Evolutionary conservation across 2,113 vertebrate genomes (phyloP).

Genomic region (Rhinogobius similis): DNA sequence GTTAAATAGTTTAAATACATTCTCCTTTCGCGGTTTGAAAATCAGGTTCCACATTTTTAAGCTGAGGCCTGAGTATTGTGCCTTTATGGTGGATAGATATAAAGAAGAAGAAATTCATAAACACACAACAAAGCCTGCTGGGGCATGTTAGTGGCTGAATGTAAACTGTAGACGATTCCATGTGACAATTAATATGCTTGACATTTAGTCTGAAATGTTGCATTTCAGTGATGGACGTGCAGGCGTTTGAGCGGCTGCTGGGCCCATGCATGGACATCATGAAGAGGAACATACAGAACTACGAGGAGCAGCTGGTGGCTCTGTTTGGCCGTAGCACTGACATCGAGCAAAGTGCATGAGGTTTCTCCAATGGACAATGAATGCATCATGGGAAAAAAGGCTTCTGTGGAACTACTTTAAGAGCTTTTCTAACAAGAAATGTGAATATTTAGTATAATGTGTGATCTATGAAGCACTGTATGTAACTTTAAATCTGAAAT

Average conservation of each 20-base stretch:
- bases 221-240: conserved; percentile 90
- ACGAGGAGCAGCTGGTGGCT: conserved; percentile 93
- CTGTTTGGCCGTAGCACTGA: conserved; percentile 95
- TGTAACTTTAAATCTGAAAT: conserved; percentile 24
- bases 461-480: conserved; percentile 29
- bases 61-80: too few species aligned
- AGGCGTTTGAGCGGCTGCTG: conserved; percentile 97
- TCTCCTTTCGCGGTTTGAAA: too few species aligned
- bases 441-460: conserved; percentile 55
- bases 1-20: too few species aligned
- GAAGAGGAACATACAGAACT: conserved; percentile 99
- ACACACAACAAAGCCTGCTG: background rate
- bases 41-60: too few species aligned
- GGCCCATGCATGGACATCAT: conserved; percentile 99
- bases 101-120: background rate
- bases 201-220: background rate
- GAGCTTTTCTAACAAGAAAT: conserved; percentile 60
- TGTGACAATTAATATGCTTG: background rate
- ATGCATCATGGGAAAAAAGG: conserved; percentile 35
- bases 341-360: conserved; percentile 89
- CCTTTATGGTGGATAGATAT: too few species aligned
- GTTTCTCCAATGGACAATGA: conserved; percentile 48
- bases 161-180: background rate
- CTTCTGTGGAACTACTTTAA: conserved; percentile 49
- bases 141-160: background rate